Evolutionary conservation across 2,113 vertebrate genomes (phyloP), one percentile per base, ranked within the genome.

Genomic region (Albula glossodonta): DNA sequence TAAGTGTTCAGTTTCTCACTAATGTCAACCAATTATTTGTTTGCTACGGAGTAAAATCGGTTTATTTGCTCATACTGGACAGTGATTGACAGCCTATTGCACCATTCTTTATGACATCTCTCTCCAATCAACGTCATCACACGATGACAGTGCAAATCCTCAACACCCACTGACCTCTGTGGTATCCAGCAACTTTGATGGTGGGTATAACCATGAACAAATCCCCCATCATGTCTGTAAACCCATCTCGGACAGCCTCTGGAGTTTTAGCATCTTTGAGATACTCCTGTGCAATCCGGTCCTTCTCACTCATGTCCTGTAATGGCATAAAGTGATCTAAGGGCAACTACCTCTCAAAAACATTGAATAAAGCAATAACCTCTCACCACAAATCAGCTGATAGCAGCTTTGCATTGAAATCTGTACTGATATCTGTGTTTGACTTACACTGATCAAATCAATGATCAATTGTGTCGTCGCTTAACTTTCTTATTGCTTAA

Each of bases 171-270:
- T 94, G 78, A 97, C 96, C 92, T 90, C 92, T 89, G 87, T 96
- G 96, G 87, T 96, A 96, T 57, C 90, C 91, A 4, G 97, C 88
- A 51, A 91, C 94, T 83, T 5, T 94, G 31, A 97, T 86, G 0
- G 95, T 89, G 3, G 96, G 95, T 1, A 97, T 83, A 57, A 96
- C 90, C 85, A 98, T 88, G 50, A 93, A 60, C 9, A 84, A 2
- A 87, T 98, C 97, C 2, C 92, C 96, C 2, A 96, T 78, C 50
- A 96, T 78, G 22, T 97, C 95, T 31, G 95, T 89, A 89, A 96
- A 97, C 5, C 7, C 11, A 0, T 95, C 93, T 74, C 92, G 88
- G 15, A 97, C 90, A 2, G 91, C 93, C 78, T 93, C 89, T 5
- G 94, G 92, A 15, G 96, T 96, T 53, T 93, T 83, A 5, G 91